Conservation (phyloP, 2,888 invertebrate genomes). For the Noctua janthe region DNA sequence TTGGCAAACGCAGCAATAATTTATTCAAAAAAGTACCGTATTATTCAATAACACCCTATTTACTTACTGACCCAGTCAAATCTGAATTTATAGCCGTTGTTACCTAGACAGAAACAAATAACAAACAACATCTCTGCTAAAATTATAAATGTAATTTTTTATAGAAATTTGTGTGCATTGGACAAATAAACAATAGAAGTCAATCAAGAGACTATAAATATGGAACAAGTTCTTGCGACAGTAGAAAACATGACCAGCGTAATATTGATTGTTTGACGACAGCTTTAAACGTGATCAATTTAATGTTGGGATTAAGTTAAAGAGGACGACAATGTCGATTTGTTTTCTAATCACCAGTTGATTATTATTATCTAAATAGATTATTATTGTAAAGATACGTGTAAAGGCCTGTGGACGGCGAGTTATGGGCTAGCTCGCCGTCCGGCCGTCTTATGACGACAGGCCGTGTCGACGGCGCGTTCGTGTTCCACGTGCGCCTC, state of each 20-base stretch:
- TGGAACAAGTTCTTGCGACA: conserved; percentile 22
- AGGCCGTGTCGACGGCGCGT: no score
- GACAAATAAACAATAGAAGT: conserved; percentile 7
- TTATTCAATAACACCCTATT: neutral
- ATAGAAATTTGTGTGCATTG: conserved; percentile 5
- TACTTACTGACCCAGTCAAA: conserved; percentile 20
- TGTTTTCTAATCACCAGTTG: neutral
- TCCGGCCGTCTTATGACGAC: no score
- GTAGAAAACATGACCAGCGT: neutral
- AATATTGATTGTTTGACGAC: conserved; percentile 13
- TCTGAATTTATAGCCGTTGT: conserved; percentile 24
- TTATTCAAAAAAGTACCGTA: neutral
- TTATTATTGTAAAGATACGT: neutral
- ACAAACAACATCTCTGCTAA: conserved; percentile 7
- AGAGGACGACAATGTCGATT: neutral
- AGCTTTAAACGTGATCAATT: conserved; percentile 9
- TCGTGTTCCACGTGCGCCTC: no score
- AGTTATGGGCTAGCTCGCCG: no score
- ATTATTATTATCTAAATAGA: no score
- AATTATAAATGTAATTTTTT: conserved; percentile 18
- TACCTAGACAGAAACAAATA: conserved; percentile 6
- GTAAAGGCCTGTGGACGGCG: no score
- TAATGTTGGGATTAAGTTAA: neutral
- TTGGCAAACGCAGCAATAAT: neutral
- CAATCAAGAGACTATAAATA: conserved; percentile 1